phyloP scores from a whole-genome alignment of 2,797 vertebrate species.

The Pseudopleuronectes americanus region DNA sequence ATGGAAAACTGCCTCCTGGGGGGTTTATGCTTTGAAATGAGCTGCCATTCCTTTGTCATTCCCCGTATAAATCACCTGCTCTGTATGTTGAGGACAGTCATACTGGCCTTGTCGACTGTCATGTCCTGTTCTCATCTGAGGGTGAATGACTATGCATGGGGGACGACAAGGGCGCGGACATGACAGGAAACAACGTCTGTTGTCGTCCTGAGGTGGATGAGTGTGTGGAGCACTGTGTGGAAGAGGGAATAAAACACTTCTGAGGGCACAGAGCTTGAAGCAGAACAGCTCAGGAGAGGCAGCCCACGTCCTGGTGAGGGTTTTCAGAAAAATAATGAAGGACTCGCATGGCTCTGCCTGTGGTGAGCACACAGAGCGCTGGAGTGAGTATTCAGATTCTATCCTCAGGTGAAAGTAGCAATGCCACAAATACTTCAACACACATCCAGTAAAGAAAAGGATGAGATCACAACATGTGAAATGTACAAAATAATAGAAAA shows the following conservation, averaged over 20 bases:
- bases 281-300: no score
- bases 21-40: constrained; percentile 21
- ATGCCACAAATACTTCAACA: no score
- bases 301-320: no score
- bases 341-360: no score
- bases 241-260: background rate
- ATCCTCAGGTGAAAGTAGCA: no score
- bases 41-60: constrained; percentile 16
- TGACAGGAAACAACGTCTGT: background rate
- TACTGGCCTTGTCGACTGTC: background rate
- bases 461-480: background rate
- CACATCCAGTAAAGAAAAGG: no score
- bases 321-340: no score
- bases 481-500: constrained; percentile 1
- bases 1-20: constrained; percentile 7
- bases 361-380: no score
- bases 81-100: constrained; percentile 19
- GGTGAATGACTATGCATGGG: constrained; percentile 1
- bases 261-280: no score
- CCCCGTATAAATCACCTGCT: constrained; percentile 23
- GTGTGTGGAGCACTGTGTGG: background rate
- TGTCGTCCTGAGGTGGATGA: background rate
- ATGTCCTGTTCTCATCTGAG: background rate
- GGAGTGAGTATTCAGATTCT: no score
- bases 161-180: constrained; percentile 1